phyloP scores from a whole-genome alignment of 2,113 vertebrate genomes.

The Illadopsis cleaveri region DNA sequence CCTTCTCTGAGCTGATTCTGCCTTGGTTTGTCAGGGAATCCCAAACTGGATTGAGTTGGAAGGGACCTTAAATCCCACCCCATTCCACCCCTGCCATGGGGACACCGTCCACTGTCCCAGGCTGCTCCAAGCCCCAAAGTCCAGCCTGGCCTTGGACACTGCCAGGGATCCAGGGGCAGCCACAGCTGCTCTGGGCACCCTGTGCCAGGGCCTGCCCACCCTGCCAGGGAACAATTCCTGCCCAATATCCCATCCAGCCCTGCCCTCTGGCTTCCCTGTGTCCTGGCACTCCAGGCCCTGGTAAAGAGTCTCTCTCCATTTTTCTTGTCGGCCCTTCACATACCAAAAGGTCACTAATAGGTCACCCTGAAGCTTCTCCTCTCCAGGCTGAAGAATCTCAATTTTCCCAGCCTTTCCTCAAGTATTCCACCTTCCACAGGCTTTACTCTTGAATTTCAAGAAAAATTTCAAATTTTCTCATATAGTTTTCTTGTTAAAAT shows the following conservation, averaged over 20 bases:
- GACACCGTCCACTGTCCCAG: neutral
- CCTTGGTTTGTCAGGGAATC: neutral
- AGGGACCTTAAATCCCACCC: accelerated
- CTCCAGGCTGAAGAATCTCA: neutral
- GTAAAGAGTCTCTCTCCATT: neutral
- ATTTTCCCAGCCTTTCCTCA: neutral
- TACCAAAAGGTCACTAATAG: neutral
- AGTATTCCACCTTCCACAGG: neutral
- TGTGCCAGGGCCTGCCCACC: neutral
- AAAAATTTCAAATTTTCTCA: neutral
- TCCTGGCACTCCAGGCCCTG: accelerated
- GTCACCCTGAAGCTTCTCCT: neutral
- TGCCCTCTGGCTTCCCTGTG: neutral
- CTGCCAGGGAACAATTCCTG: neutral
- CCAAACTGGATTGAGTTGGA: accelerated
- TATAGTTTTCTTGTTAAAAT: neutral
- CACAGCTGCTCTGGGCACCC: neutral
- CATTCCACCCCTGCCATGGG: accelerated
- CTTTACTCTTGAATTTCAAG: neutral
- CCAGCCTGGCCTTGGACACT: neutral
- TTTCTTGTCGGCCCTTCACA: accelerated
- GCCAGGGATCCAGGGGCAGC: neutral
- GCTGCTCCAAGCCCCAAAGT: neutral
- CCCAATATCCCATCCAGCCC: neutral
- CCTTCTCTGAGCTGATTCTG: neutral